phyloP scores from a whole-genome alignment of 2,888 invertebrate species.

The Ditylenchus weischeri region DNA sequence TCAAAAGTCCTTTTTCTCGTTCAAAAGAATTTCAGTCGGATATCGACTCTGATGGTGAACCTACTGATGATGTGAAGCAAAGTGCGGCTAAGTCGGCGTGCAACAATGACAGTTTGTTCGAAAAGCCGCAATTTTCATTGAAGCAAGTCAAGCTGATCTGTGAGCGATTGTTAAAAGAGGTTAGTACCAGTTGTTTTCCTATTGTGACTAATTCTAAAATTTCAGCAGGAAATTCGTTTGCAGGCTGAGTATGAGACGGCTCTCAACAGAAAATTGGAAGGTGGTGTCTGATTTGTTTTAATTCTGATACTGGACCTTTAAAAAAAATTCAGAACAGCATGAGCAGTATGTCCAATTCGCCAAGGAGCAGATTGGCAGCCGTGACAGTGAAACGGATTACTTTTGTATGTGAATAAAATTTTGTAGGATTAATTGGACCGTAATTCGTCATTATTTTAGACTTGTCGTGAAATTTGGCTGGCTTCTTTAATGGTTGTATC shows the following conservation, averaged over 20 bases:
- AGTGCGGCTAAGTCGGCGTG: neutral
- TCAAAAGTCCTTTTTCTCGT: constrained; percentile 5
- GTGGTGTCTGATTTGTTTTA: constrained; percentile 43
- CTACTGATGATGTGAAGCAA: constrained; percentile 15
- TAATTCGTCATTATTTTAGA: too few relatives aligned
- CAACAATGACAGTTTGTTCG: constrained; percentile 25
- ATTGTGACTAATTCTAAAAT: too few relatives aligned
- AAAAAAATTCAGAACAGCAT: constrained; percentile 75
- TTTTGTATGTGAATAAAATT: too few relatives aligned
- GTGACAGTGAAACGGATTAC: too few relatives aligned
- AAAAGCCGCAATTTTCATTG: constrained; percentile 45
- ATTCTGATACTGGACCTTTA: neutral
- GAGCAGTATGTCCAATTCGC: constrained; percentile 98
- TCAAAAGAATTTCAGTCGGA: constrained; percentile 42
- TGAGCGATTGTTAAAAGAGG: constrained; percentile 88
- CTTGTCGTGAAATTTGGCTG: too few relatives aligned
- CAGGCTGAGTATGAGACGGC: constrained; percentile 63
- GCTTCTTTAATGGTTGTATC: too few relatives aligned
- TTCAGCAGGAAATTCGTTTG: too few relatives aligned
- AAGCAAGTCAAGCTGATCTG: constrained; percentile 82
- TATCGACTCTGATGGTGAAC: constrained; percentile 51
- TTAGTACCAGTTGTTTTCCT: too few relatives aligned
- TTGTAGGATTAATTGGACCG: too few relatives aligned
- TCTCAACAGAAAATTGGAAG: constrained; percentile 82
- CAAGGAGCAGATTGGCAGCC: constrained; percentile 73